Evolutionary conservation across 2,113 vertebrate genomes (phyloP).

Genomic region (Cettia cetti): DNA sequence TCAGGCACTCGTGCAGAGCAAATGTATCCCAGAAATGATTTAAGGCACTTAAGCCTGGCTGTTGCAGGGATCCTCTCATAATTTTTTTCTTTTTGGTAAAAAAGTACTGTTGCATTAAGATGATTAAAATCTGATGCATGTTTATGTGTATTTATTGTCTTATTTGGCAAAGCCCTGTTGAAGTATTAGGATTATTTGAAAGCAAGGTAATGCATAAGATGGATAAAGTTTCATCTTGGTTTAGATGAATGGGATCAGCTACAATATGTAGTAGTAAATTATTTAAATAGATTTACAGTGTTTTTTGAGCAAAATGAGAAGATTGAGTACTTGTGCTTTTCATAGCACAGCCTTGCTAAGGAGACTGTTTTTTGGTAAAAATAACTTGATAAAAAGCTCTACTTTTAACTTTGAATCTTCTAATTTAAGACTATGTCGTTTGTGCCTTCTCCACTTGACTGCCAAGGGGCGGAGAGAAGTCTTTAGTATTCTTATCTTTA

Average conservation of each 20-base stretch:
- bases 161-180: not conserved
- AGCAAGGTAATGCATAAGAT: not conserved
- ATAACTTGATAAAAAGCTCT: not conserved
- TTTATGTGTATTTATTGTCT: not conserved
- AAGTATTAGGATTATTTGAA: not conserved
- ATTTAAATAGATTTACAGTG: not conserved
- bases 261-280: not conserved
- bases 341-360: not conserved
- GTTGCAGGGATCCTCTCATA: not conserved
- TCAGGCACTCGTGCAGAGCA: not conserved
- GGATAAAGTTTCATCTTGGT: not conserved
- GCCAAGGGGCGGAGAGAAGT: not conserved
- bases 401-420: not conserved
- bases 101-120: not conserved
- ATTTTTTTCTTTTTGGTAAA: accelerated
- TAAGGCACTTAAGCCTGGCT: not conserved
- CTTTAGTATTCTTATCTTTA: not conserved
- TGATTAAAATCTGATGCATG: not conserved
- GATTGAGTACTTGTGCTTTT: not conserved
- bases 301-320: not conserved
- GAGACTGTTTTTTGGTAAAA: not conserved
- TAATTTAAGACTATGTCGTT: not conserved
- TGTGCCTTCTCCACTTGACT: not conserved
- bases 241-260: not conserved
- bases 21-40: not conserved